Base-by-base conservation (phyloP, 2,797 vertebrate genomes). In the Balearica regulorum region DNA sequence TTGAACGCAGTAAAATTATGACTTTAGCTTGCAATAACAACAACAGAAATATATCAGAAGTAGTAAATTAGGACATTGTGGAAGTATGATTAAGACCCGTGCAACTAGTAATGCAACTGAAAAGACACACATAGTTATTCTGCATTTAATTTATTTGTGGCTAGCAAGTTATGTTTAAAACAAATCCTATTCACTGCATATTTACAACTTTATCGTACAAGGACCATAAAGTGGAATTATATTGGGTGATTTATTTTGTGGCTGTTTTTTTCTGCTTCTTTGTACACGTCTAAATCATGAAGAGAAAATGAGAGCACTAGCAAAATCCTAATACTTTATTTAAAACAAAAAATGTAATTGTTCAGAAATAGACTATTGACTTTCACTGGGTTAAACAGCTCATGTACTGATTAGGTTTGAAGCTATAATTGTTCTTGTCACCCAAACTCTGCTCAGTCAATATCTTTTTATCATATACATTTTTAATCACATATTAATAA, bases 401-500 rank as follows among this genome's bases (percentile, higher is more conserved):
- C 93, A 94, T 96, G 61, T 84, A 95, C 97, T 97, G 97, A 98
- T 98, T 97, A 98, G 93, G 90, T 94, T 93, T 88, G 90, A 64
- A 94, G 80, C 95, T 71, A 91, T 98, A 98, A 98, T 98, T 98
- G 98, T 97, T 98, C 97, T 98, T 98, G 98, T 98, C 98, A 98
- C 94, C 93, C 96, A 96, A 97, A 98, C 96, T 94, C 97, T 69
- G 71, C 88, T 95, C 91, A 97, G 97, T 98, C 98, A 62, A 98
- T 98, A 98, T 96, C 97, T 98, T 98, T 98, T 98, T 98, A 98
- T 98, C 97, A 98, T 98, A 98, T 98, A 98, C 97, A 98, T 98
- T 98, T 98, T 98, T 98, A 98, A 98, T 98, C 98, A 97, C 97
- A 97, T 98, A 98, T 98, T 98, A 98, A 98, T 98, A 98, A 98